phyloP scores from a whole-genome alignment of 2,113 vertebrate genomes.

The Ivindomyrus marchei region DNA sequence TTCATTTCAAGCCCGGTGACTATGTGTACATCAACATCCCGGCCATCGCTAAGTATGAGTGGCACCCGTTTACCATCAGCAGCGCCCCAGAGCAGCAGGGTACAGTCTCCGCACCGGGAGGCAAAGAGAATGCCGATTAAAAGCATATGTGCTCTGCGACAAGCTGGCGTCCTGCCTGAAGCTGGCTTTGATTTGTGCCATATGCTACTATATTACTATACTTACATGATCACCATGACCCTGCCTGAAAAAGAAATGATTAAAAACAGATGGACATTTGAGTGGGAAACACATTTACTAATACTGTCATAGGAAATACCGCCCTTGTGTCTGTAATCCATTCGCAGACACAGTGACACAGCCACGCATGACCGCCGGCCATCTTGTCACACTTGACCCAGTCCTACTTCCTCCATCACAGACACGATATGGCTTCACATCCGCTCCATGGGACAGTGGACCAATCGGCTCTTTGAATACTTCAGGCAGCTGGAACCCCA shows the following conservation, averaged over 20 bases:
- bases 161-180: background rate
- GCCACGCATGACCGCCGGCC: background rate
- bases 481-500: constrained; percentile 51
- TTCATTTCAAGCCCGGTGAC: constrained; percentile 81
- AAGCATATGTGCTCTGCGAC: background rate
- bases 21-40: constrained; percentile 86
- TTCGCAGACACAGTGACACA: background rate
- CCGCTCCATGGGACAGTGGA: constrained; percentile 81
- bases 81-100: constrained; percentile 82
- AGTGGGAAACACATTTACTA: background rate
- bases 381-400: background rate
- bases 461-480: constrained; percentile 72
- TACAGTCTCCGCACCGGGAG: constrained; percentile 33
- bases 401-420: constrained; percentile 32
- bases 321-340: background rate
- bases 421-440: constrained; percentile 80
- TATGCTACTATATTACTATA: background rate
- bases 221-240: background rate
- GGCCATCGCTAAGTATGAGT: constrained; percentile 74
- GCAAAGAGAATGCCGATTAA: background rate
- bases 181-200: background rate
- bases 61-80: constrained; percentile 93
- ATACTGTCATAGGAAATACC: background rate
- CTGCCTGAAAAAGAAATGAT: constrained; percentile 3
- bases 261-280: background rate